Base-by-base conservation (phyloP, 2,888 invertebrate species). In the Sthenelais limicola region DNA sequence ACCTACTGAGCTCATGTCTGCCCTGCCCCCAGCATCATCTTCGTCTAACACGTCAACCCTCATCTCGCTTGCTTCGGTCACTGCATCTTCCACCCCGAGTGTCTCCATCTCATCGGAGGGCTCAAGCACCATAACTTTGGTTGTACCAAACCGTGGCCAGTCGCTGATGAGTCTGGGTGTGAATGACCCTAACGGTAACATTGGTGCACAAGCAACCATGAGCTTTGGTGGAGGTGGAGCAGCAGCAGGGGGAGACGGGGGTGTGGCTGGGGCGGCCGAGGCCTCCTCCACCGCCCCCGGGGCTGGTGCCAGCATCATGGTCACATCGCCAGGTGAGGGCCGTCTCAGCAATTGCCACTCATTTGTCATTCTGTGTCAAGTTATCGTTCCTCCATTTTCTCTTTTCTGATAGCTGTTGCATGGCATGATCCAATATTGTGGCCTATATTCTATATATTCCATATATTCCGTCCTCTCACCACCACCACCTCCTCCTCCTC, bases 31-130 rank as follows among this genome's bases (percentile, higher is more conserved):
- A n/a, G n/a, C n/a, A n/a, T 21, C 24, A 3, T 24, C 38, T 3
- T 1, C 3, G 51, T 24, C 51, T n/a, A n/a, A 52, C 9, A 33
- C 7, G 2, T 18, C 56, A 15, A 28, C n/a, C n/a, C n/a, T n/a
- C n/a, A n/a, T n/a, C n/a, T n/a, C n/a, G n/a, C n/a, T 12, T 43
- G 43, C 43, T 18, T 12, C 43, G 12, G 18, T 33, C 49, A 30
- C 47, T 26, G n/a, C 21, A 47, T 15, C 30, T 35, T 9, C 26
- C 33, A 26, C 51, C 47, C 51, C 52, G 21, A 15, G 18, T 18
- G 69, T 62, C 35, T 62, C 62, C 15, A 38, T 62, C 35, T 62
- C 62, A n/a, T 62, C 62, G n/a, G 62, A 62, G 35, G 62, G 18
- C 12, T 43, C 62, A 21, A 38, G 62, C n/a, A 62, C 52, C 32